A percentile compares a stretch with the other conserved stretches of the same genome.
These are phyloP conservation scores for Idaea dimidiata DNA, from an alignment of 2,888 invertebrate genomes.

Conservation along the genomic window DNA sequence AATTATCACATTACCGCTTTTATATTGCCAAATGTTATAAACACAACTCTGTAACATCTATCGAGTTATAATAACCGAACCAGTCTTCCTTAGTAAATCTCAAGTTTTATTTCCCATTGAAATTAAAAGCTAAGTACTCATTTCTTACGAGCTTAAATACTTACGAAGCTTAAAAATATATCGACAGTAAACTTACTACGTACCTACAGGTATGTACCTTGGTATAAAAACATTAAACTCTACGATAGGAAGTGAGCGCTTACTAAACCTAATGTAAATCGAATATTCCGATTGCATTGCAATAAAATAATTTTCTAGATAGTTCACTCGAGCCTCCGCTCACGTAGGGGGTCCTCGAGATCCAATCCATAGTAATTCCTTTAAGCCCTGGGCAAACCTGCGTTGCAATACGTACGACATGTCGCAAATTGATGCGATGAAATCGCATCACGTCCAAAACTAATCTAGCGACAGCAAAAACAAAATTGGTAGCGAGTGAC, in stretches of 20 bases:
- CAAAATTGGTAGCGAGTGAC: constrained; percentile 8
- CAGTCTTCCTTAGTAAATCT: neutral
- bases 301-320: constrained; percentile 48
- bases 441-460: constrained; percentile 49
- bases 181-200: neutral
- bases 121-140: neutral
- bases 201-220: neutral
- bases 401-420: constrained; percentile 25
- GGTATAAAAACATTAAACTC: neutral
- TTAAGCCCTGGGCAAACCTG: constrained; percentile 13
- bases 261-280: constrained; percentile 13
- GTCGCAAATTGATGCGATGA: constrained; percentile 19
- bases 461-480: constrained; percentile 37
- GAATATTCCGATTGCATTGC: constrained; percentile 19
- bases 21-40: no score
- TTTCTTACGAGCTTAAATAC: neutral
- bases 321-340: constrained; percentile 37
- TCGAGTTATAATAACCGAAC: no score
- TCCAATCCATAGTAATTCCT: constrained; percentile 45
- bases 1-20: no score
- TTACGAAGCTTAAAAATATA: no score
- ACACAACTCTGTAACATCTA: no score
- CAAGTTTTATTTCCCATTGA: neutral
- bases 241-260: constrained; percentile 14
- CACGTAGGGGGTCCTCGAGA: constrained; percentile 53